Percentiles rank a stretch among this genome's conserved stretches.
phyloP scores from a whole-genome alignment of 2,113 vertebrate genomes.

The Baryphthengus martii region DNA sequence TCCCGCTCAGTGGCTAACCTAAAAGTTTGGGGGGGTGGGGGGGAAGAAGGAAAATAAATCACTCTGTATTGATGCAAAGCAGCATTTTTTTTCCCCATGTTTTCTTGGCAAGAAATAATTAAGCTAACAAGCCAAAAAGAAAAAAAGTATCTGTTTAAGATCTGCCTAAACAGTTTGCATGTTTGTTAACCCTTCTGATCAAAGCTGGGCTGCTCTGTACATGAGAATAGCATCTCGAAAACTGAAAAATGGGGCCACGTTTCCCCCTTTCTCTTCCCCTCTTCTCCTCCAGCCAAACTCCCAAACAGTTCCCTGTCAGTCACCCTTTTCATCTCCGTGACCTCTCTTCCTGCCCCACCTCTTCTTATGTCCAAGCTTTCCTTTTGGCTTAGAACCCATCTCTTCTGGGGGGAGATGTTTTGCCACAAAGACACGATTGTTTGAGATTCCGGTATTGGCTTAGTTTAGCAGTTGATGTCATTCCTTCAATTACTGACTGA shows the following conservation, averaged over 20 bases:
- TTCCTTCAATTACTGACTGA: neutral
- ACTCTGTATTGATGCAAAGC: neutral
- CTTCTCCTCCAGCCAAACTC: neutral
- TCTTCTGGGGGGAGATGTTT: neutral
- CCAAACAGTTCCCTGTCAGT: neutral
- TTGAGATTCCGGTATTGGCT: neutral
- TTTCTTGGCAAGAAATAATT: neutral
- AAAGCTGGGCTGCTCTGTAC: neutral
- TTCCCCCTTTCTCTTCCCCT: neutral
- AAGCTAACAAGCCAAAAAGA: neutral
- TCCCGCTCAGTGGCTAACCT: neutral
- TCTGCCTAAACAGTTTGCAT: neutral
- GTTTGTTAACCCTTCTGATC: neutral
- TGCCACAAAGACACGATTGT: neutral
- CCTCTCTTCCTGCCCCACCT: neutral
- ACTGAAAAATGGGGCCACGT: neutral
- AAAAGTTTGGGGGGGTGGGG: too few species aligned
- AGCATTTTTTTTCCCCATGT: neutral
- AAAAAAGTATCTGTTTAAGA: neutral
- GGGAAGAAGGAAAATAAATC: neutral
- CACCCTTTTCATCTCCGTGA: neutral
- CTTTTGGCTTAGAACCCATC: neutral
- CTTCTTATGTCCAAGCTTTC: neutral
- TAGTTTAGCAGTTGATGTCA: neutral
- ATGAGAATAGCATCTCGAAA: neutral